phyloP scores from a whole-genome alignment of 2,888 invertebrate genomes.

The Rhamnusium bicolor region DNA sequence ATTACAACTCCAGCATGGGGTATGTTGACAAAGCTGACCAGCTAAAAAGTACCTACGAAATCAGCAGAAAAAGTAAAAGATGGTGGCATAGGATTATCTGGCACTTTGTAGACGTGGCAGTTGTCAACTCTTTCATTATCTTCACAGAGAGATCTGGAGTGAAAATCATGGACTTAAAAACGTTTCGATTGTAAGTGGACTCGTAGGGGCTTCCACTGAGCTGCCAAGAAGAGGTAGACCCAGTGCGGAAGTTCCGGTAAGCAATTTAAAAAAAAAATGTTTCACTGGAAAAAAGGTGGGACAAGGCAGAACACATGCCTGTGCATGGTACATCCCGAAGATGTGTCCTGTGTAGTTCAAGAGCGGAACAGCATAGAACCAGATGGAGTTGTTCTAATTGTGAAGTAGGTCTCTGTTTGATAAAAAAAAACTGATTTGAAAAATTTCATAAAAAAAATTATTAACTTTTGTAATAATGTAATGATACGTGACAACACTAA shows the following conservation, averaged over 20 bases:
- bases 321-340: slow-evolving; percentile 25
- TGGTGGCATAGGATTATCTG: slow-evolving; percentile 59
- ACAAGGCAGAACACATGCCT: slow-evolving; percentile 50
- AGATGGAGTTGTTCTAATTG: slow-evolving; percentile 37
- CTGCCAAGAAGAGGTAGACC: not conserved
- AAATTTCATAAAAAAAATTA: slow-evolving; percentile 13
- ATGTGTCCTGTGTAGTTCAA: slow-evolving; percentile 36
- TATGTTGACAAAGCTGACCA: slow-evolving; percentile 60
- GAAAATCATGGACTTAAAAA: slow-evolving; percentile 37
- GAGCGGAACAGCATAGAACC: slow-evolving; percentile 30
- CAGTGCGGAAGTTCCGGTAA: not conserved
- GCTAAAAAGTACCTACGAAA: slow-evolving; percentile 54
- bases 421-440: slow-evolving; percentile 36
- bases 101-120: slow-evolving; percentile 41
- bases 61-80: slow-evolving; percentile 55
- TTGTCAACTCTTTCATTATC: slow-evolving; percentile 53
- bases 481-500: not conserved
- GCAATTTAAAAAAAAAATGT: slow-evolving; percentile 36
- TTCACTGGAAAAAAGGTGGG: slow-evolving; percentile 42
- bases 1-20: slow-evolving; percentile 53
- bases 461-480: not conserved
- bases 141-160: slow-evolving; percentile 19
- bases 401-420: slow-evolving; percentile 30
- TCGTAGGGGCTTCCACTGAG: not conserved
- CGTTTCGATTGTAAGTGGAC: slow-evolving; percentile 4